Conservation (phyloP, 2,797 vertebrate species). For the Semotilus atromaculatus region DNA sequence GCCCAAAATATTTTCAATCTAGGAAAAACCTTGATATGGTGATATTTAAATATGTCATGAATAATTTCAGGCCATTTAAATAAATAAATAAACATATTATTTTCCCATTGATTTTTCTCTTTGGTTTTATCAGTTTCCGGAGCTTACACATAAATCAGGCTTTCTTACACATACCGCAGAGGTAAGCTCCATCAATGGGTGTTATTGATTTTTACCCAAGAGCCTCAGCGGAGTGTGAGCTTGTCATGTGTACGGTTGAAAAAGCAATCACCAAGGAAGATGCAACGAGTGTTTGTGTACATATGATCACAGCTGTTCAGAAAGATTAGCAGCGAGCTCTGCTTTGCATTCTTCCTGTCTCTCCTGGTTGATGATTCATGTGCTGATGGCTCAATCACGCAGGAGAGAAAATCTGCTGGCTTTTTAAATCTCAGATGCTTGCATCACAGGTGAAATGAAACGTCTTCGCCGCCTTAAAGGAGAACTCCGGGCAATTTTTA, state of each 20-base stretch:
- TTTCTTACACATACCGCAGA: neutral
- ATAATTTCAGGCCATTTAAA: neutral
- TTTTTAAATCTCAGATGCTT: conserved; percentile 6
- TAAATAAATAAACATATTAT: no score
- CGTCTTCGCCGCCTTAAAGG: neutral
- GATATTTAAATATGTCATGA: neutral
- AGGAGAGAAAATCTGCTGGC: conserved; percentile 25
- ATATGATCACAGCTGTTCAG: conserved; percentile 28
- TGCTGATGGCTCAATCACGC: conserved; percentile 17
- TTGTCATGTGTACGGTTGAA: conserved; percentile 5
- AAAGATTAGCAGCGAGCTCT: conserved; percentile 28
- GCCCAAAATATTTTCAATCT: neutral
- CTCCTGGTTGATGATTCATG: conserved; percentile 22
- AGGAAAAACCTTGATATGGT: neutral
- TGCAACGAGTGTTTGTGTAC: neutral
- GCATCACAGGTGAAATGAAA: conserved; percentile 36
- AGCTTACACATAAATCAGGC: neutral
- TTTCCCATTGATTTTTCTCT: neutral
- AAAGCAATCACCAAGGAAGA: conserved; percentile 8
- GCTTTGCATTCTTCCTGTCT: conserved; percentile 14
- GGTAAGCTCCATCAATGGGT: neutral
- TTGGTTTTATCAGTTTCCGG: neutral
- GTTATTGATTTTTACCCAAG: conserved; percentile 24
- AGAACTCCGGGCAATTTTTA: no score
- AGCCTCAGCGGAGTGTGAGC: neutral